Evolutionary conservation across 2,888 invertebrate species (phyloP), one percentile per base, ranked within the genome.

Genomic region (Lissonota sp.): DNA sequence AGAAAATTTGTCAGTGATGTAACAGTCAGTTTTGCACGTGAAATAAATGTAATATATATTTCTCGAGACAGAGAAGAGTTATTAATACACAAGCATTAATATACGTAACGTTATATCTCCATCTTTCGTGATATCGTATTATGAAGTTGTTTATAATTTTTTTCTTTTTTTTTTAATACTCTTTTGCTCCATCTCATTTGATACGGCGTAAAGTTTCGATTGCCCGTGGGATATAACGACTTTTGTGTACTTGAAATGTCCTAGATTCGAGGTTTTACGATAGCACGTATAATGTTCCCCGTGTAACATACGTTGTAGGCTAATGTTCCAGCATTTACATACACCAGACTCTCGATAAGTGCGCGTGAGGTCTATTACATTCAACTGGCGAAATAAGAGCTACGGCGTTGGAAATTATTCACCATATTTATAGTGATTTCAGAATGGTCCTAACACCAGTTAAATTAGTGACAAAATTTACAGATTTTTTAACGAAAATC

Each of bases 101-200:
- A 78, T 72, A 70, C 69, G 81, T 81, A 81, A 81, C 81, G 81
- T 78, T 80, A 80, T 73, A 80, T 77, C 69, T 69, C 40, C 55
- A 64, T 78, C 73, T 70, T 26, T 81, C 46, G 66, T n/a, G 70
- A 73, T 80, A 80, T 80, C 73, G 73, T 81, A 81, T 26, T 26
- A 26, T 81, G 53, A 70, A 81, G 77, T 74, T 73, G 81, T 81
- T 77, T 70, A 69, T 39, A 10, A 37, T 76, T 57, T 74, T 57
- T 64, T 49, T 39, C 5, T 71, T 58, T n/a, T 60, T 14, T 67
- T 26, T 51, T 10, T 66, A 26, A 26, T 26, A 26, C 42, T 55
- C 16, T 51, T 49, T 51, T 51, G 26, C 39, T 67, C 53, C 63
- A 7, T 63, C 37, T 57, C 51, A 60, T 69, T 73, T 46, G 55